Evolutionary conservation across 1,140 invertebrate species (phyloP).

Genomic region (Drosophila chauvacae): DNA sequence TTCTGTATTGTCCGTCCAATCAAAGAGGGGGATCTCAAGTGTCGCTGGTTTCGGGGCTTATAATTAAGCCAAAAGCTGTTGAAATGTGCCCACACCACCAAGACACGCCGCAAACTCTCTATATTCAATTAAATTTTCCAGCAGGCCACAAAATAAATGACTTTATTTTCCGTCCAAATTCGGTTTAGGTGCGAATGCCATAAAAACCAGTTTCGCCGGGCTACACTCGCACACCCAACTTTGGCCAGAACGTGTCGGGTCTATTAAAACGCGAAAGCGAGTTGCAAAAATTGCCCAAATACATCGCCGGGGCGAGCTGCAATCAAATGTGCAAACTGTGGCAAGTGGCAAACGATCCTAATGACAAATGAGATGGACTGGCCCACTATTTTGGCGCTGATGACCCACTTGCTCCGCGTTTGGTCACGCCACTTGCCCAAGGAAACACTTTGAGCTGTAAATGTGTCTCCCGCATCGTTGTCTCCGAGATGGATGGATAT

Average conservation of each 20-base stretch:
- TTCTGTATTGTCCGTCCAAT: conserved; percentile 51
- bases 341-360: conserved; percentile 45
- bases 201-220: conserved; percentile 35
- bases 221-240: conserved; percentile 24
- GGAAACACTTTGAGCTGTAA: conserved; percentile 51
- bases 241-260: conserved; percentile 38
- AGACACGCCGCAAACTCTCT: conserved; percentile 12
- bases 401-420: conserved; percentile 50
- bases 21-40: conserved; percentile 31
- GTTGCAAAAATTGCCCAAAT: conserved; percentile 53
- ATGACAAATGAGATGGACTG: conserved; percentile 51
- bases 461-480: conserved; percentile 45
- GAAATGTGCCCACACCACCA: conserved; percentile 48
- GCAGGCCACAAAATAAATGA: conserved; percentile 47
- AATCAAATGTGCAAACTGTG: conserved; percentile 55
- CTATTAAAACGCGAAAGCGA: conserved; percentile 42
- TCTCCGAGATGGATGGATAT: conserved; percentile 41
- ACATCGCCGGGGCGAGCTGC: conserved; percentile 23
- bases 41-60: conserved; percentile 34
- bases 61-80: conserved; percentile 57
- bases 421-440: conserved; percentile 55
- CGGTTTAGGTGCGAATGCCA: conserved; percentile 38
- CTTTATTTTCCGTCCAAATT: conserved; percentile 47
- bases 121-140: conserved; percentile 56
- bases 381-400: conserved; percentile 48